Conservation (phyloP, 2,113 vertebrate species). For the Coturnix japonica region DNA sequence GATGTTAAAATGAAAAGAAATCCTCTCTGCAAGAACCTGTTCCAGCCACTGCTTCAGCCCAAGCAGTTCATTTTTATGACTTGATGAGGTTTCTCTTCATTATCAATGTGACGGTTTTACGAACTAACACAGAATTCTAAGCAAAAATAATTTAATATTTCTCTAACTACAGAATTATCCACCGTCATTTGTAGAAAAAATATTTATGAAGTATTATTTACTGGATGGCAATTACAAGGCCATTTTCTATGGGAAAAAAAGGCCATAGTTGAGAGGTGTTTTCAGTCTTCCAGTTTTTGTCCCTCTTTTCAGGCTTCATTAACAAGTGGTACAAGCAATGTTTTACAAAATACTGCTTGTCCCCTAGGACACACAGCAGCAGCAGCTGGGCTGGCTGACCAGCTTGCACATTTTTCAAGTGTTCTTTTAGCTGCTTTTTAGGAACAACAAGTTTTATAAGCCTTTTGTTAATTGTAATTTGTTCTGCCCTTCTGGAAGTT, state of each 20-base stretch:
- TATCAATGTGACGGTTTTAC: not conserved
- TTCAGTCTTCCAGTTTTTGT: not conserved
- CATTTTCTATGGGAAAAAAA: not conserved
- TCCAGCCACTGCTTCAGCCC: not conserved
- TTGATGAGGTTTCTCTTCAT: not conserved
- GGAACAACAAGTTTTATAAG: slow-evolving; percentile 33
- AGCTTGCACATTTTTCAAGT: slow-evolving; percentile 45
- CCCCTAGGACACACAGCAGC: not conserved
- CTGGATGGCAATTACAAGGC: not conserved
- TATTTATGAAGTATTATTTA: not conserved
- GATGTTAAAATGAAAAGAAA: not conserved
- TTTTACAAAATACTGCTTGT: slow-evolving; percentile 1
- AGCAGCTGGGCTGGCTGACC: not conserved
- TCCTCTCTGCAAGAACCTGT: not conserved
- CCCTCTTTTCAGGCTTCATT: slow-evolving; percentile 5
- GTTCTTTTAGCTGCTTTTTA: slow-evolving; percentile 52
- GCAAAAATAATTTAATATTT: not conserved
- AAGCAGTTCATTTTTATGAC: not conserved
- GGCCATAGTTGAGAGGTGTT: not conserved
- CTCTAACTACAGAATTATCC: not conserved
- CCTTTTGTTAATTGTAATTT: not conserved
- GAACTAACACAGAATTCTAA: not conserved
- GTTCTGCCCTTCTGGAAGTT: not conserved
- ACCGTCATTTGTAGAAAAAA: not conserved
- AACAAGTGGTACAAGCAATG: slow-evolving; percentile 20